Evolutionary conservation across 1,140 invertebrate genomes (phyloP).

Genomic region (Maconellicoccus hirsutus): DNA sequence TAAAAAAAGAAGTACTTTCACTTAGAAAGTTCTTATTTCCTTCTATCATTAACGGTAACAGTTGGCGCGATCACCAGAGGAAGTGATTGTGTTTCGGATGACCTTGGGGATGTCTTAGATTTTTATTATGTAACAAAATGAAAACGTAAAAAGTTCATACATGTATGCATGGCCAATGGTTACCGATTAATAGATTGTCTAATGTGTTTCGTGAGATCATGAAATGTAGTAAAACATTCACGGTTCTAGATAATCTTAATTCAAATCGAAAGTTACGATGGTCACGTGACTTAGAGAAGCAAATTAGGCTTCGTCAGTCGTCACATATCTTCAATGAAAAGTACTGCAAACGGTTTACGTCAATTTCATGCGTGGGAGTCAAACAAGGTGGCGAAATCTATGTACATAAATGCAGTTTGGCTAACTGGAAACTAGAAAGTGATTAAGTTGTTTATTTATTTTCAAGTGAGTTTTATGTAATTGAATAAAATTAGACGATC

Average conservation of each 20-base stretch:
- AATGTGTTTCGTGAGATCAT: too few species aligned
- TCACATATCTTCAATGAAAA: not conserved
- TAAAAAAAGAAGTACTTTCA: slow-evolving; percentile 15
- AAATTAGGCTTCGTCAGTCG: not conserved
- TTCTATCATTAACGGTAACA: slow-evolving; percentile 21
- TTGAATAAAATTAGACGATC: not conserved
- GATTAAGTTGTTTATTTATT: not conserved
- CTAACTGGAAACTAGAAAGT: not conserved
- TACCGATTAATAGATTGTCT: not conserved
- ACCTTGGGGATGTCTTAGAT: slow-evolving; percentile 5
- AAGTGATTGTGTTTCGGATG: slow-evolving; percentile 19
- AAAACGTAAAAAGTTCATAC: not conserved
- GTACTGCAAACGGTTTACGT: not conserved
- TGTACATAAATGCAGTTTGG: not conserved
- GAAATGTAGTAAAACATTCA: not conserved
- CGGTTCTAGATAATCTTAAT: not conserved
- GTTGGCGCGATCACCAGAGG: slow-evolving; percentile 18
- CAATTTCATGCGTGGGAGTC: not conserved
- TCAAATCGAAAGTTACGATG: not conserved
- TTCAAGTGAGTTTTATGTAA: not conserved
- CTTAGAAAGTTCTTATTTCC: slow-evolving; percentile 22
- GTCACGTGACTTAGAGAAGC: not conserved
- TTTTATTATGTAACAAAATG: slow-evolving; percentile 13
- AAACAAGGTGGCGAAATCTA: not conserved
- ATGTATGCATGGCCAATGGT: not conserved